These are phyloP conservation scores for Cyclophora albipunctata DNA, from an alignment of 2,888 invertebrate genomes.

Conservation along the genomic window DNA sequence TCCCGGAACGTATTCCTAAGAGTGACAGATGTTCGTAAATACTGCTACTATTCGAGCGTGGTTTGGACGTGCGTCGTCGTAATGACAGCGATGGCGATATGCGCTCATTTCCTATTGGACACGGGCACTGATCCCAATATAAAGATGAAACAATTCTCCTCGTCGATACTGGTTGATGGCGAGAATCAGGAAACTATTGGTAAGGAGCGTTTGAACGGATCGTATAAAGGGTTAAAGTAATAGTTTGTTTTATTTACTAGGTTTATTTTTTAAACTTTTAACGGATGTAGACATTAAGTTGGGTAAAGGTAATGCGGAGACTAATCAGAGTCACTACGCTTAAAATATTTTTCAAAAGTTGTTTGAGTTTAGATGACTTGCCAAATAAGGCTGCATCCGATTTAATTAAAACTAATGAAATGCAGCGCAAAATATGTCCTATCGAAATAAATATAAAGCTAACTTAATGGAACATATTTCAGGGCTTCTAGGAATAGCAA, in stretches of 20 bases:
- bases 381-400: too few relatives aligned
- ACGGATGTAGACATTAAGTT: too few relatives aligned
- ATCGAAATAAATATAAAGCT: too few relatives aligned
- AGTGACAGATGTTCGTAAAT: slow-evolving; percentile 89
- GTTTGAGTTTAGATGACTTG: too few relatives aligned
- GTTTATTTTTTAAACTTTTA: too few relatives aligned
- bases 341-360: too few relatives aligned
- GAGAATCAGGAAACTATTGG: slow-evolving; percentile 82
- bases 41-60: slow-evolving; percentile 89
- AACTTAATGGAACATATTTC: slow-evolving; percentile 25
- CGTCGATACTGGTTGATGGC: slow-evolving; percentile 61
- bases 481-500: slow-evolving; percentile 88
- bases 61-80: slow-evolving; percentile 84
- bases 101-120: slow-evolving; percentile 87
- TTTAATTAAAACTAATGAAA: too few relatives aligned
- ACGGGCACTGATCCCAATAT: slow-evolving; percentile 73
- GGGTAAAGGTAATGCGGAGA: too few relatives aligned
- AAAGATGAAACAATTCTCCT: slow-evolving; percentile 58
- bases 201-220: slow-evolving; percentile 27
- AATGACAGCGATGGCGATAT: slow-evolving; percentile 84
- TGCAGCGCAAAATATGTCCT: too few relatives aligned
- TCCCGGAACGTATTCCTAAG: slow-evolving; percentile 89
- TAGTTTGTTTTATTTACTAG: too few relatives aligned
- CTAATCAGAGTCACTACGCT: too few relatives aligned
- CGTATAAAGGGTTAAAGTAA: too few relatives aligned